A percentile compares a stretch with the other conserved stretches of the same genome.
Conservation (phyloP, 35 echinoderm and acorn worm species). For the Antedon bifida region DNA sequence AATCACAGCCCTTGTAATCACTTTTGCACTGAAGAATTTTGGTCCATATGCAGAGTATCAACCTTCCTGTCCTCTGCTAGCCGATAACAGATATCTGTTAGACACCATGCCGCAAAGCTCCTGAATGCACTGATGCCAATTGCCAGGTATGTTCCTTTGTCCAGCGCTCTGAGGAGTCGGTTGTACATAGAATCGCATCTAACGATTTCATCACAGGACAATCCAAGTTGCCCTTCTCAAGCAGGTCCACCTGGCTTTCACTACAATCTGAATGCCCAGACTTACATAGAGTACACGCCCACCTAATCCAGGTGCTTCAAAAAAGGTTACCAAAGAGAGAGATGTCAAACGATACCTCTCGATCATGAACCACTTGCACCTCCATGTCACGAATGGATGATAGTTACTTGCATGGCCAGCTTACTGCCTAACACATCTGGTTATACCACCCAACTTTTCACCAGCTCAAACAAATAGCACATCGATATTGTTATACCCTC, state of each 20-base stretch:
- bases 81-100: not conserved
- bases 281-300: not conserved
- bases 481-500: slow-evolving; percentile 39
- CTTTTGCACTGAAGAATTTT: not conserved
- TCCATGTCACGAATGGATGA: slow-evolving; percentile 18
- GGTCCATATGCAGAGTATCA: not conserved
- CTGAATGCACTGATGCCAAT: not conserved
- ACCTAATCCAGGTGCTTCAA: not conserved
- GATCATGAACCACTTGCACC: not conserved
- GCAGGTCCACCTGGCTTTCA: not conserved
- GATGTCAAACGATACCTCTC: not conserved
- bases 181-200: not conserved
- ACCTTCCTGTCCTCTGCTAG: not conserved
- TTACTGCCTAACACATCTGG: slow-evolving; percentile 38
- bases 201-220: not conserved
- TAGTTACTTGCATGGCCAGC: slow-evolving; percentile 29
- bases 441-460: slow-evolving; percentile 34
- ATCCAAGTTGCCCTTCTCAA: not conserved
- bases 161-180: not conserved
- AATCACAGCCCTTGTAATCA: not conserved
- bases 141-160: not conserved
- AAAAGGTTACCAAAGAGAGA: not conserved
- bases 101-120: not conserved
- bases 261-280: not conserved
- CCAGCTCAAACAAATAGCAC: slow-evolving; percentile 15